Conservation (phyloP, 2,113 vertebrate genomes). For the Tetraodon nigroviridis region DNA sequence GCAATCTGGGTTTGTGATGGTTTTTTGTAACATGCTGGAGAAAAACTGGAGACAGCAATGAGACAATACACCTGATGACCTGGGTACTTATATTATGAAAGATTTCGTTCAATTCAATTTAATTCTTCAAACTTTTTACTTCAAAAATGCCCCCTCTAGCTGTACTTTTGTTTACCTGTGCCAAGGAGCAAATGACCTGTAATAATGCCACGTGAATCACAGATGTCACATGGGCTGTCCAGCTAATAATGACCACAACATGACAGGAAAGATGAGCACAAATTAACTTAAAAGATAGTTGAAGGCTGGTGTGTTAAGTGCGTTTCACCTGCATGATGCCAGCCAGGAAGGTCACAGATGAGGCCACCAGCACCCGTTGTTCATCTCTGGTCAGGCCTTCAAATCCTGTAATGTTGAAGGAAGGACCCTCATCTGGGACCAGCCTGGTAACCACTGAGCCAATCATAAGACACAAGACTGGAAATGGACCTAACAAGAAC, state of each 20-base stretch:
- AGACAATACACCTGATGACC: background rate
- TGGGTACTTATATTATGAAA: background rate
- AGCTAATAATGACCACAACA: no score
- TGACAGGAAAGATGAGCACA: no score
- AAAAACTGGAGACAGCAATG: no score
- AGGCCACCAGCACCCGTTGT: conserved; percentile 79
- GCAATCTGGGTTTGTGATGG: background rate
- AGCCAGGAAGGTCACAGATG: conserved; percentile 81
- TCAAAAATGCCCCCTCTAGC: no score
- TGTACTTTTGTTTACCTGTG: no score
- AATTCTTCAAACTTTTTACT: no score
- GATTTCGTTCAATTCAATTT: no score
- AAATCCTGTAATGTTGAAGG: conserved; percentile 53
- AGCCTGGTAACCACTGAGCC: conserved; percentile 79
- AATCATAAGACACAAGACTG: conserved; percentile 89
- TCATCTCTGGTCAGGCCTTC: conserved; percentile 63
- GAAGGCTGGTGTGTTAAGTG: no score
- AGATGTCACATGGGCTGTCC: no score
- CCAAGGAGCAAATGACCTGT: no score
- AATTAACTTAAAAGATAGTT: background rate
- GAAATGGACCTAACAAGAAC: conserved; percentile 77
- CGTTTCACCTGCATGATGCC: conserved; percentile 87
- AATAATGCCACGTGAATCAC: no score
- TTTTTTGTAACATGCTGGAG: no score
- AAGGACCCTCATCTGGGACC: conserved; percentile 50